Percentiles rank a stretch among this genome's conserved stretches.
These are phyloP conservation scores for Isurus oxyrinchus DNA, from an alignment of 2,113 vertebrate species.

Conservation along the genomic window DNA sequence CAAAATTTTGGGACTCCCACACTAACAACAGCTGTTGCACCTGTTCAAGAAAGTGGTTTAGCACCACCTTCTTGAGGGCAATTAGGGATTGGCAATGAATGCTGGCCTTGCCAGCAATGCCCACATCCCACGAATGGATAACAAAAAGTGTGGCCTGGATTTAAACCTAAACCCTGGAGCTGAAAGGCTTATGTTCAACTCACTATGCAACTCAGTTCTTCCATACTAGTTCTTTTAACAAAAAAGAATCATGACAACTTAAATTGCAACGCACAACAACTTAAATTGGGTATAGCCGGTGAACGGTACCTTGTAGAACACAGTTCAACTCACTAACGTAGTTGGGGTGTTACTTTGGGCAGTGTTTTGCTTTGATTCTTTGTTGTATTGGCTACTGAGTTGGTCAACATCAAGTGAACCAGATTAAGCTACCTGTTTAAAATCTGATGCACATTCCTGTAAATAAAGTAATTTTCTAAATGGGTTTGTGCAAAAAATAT, in stretches of 20 bases:
- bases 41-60: not conserved
- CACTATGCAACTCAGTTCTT: not conserved
- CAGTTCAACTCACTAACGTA: not conserved
- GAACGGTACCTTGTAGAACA: not conserved
- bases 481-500: not conserved
- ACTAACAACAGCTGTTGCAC: not conserved
- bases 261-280: not conserved
- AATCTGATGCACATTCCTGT: not conserved
- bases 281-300: not conserved
- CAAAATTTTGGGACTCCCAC: not conserved
- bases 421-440: not conserved
- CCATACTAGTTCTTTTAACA: not conserved
- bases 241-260: not conserved
- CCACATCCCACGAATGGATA: not conserved
- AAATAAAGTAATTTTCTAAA: not conserved
- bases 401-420: not conserved
- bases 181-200: not conserved
- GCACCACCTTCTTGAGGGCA: not conserved
- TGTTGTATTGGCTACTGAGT: not conserved
- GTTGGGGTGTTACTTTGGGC: not conserved
- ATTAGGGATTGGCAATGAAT: not conserved
- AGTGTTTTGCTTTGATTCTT: not conserved
- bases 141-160: not conserved
- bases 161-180: not conserved
- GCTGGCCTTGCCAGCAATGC: not conserved